Evolutionary conservation across 2,113 vertebrate genomes (phyloP).

Genomic region (Sakesphorus luctuosus): DNA sequence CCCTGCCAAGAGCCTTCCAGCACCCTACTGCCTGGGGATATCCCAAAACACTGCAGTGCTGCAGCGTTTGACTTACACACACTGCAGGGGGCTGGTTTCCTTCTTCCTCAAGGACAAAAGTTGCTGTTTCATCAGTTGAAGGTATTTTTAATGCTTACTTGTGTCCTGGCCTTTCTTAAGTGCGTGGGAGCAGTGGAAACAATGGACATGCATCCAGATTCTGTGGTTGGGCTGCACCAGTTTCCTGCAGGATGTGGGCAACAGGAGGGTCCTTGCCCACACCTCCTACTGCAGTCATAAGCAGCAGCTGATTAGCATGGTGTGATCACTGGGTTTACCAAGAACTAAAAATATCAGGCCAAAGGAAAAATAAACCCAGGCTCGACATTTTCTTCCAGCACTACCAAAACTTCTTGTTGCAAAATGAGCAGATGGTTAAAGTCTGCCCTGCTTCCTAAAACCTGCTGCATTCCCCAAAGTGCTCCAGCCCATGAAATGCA

Average conservation of each 20-base stretch:
- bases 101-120: rapidly evolving
- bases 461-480: neutral
- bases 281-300: rapidly evolving
- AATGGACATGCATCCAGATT: rapidly evolving
- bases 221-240: rapidly evolving
- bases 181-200: rapidly evolving
- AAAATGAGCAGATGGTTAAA: neutral
- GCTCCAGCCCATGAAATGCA: neutral
- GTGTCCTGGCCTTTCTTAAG: rapidly evolving
- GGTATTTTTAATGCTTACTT: rapidly evolving
- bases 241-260: neutral
- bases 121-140: rapidly evolving
- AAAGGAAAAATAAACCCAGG: neutral
- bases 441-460: neutral
- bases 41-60: rapidly evolving
- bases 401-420: neutral
- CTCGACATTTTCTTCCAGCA: rapidly evolving
- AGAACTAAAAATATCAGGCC: neutral
- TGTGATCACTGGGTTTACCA: rapidly evolving
- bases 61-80: rapidly evolving
- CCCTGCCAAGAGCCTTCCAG: too few relatives aligned
- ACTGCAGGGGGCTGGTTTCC: neutral
- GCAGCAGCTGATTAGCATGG: neutral
- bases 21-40: rapidly evolving
- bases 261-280: neutral